Conservation (phyloP, 2,888 invertebrate species). For the Drosophila longiperda region DNA sequence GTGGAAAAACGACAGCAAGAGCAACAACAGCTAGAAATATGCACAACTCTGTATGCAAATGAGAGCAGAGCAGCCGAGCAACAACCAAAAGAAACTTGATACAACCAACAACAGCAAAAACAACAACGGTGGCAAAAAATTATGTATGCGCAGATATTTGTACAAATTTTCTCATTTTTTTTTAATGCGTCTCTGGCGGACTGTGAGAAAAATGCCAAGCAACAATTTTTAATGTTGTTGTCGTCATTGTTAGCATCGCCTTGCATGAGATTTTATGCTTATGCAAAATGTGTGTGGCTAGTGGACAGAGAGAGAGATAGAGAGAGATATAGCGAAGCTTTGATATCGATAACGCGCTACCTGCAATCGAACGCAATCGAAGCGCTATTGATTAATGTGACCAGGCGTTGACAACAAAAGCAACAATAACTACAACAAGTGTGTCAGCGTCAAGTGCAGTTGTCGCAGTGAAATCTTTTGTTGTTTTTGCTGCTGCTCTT, state of each 20-base stretch:
- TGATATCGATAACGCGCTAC: conserved; percentile 49
- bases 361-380: conserved; percentile 49
- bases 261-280: conserved; percentile 27
- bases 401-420: conserved; percentile 55
- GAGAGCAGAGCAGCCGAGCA: conserved; percentile 65
- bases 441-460: conserved; percentile 68
- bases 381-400: conserved; percentile 56
- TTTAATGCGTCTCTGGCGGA: conserved; percentile 38
- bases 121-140: conserved; percentile 50
- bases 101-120: conserved; percentile 53
- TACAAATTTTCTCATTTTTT: conserved; percentile 65
- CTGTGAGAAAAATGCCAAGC: conserved; percentile 74
- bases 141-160: conserved; percentile 70
- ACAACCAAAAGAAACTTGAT: conserved; percentile 76
- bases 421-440: conserved; percentile 44
- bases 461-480: conserved; percentile 65
- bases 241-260: conserved; percentile 8
- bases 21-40: conserved; percentile 31
- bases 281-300: conserved; percentile 20
- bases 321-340: conserved; percentile 13
- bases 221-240: conserved; percentile 29
- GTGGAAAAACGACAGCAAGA: conserved; percentile 56
- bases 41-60: conserved; percentile 70
- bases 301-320: conserved; percentile 6
- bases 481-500: conserved; percentile 37